Base-by-base conservation (phyloP, 1,140 invertebrate species). In the Pseudomyrmex concolor region DNA sequence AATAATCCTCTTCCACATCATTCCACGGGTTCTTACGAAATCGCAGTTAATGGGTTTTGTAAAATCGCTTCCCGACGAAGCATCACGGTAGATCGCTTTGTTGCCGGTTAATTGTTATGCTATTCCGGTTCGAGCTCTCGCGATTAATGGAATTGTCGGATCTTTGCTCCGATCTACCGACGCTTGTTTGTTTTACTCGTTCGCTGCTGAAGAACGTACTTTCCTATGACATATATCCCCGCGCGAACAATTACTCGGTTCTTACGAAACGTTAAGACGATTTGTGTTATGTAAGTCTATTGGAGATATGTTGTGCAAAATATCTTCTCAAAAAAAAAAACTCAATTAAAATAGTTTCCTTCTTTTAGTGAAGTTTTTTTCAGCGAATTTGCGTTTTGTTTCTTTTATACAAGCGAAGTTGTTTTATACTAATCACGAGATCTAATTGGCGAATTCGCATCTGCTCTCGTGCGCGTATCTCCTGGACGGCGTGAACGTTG, bases 391-490 rank as follows among this genome's bases (percentile, higher is more conserved):
- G 34, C 34, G 34, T 34, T 34, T 34, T 34, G 5, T 34, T 34
- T 34, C 5, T 34, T 54, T 60, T 51, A 10, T 13, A 51, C 9
- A 22, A 2, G n/a, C 17, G 12, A 66, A 51, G 25, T 77, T 12
- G 7, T 15, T 13, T 34, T 63, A 62, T 57, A 17, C 1, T 15
- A 17, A 48, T 22, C 63, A 0, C 19, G 50, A 50, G 17, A 12
- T 45, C 0, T 50, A 67, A 76, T 59, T 9, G 50, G 77, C 60
- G 17, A 85, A 91, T 22, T 72, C 54, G 64, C 90, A 92, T 8
- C 19, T 59, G 4, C 64, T 63, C 67, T 92, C 90, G 19, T 92
- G 92, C 50, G 80, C 77, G 45, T 63, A 85, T 87, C 48, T 89
- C 25, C 70, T 84, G 0, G 78, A 25, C 9, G 85, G 86, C 8